Evolutionary conservation across 2,113 vertebrate genomes (phyloP).

Genomic region (Plecotus auritus): DNA sequence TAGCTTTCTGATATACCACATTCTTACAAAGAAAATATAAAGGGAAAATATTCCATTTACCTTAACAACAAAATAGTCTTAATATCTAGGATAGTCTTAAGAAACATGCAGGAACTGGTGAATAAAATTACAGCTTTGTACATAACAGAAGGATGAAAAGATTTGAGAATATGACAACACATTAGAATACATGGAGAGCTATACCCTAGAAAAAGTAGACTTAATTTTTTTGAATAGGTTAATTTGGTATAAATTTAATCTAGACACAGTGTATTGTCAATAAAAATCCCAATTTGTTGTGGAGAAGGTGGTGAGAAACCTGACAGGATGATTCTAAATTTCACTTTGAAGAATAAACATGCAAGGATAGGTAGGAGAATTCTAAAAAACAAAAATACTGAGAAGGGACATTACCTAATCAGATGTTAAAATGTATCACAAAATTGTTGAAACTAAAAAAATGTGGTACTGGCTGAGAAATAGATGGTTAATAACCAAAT

Average conservation of each 20-base stretch:
- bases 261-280: neutral
- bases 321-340: neutral
- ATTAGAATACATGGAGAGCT: neutral
- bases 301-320: neutral
- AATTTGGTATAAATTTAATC: neutral
- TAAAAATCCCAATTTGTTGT: neutral
- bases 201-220: neutral
- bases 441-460: neutral
- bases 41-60: neutral
- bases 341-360: neutral
- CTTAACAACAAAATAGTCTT: neutral
- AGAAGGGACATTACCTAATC: neutral
- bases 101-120: neutral
- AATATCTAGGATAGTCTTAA: neutral
- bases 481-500: neutral
- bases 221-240: neutral
- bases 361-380: neutral
- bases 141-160: neutral
- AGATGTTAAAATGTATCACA: neutral
- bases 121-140: neutral
- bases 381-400: conserved; percentile 15
- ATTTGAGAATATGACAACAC: neutral
- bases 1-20: neutral
- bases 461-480: neutral
- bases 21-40: neutral